Base-by-base conservation (phyloP, 1,140 invertebrate genomes). In the Parasteatoda tepidariorum region DNA sequence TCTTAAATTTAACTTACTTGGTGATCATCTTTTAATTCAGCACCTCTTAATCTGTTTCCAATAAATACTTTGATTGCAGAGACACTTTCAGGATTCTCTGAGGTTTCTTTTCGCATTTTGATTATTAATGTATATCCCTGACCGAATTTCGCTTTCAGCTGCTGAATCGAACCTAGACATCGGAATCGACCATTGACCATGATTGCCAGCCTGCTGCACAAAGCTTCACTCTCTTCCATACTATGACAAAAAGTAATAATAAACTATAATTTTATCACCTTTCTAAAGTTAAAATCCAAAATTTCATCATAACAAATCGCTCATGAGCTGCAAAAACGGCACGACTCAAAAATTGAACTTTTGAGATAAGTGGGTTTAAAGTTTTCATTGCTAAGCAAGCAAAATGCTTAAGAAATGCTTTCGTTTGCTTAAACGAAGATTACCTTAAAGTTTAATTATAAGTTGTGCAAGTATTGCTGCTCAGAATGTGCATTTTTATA, bases 211-310 rank as follows among this genome's bases (percentile, higher is more conserved):
- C 94, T 89, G 30, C 94, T 94, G 87, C 96, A 97, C 3, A 97
- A 90, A n/a, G 94, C 95, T 89, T 97, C 95, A 87, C 94, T 95
- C 89, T 96, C 95, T 26, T 92, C 92, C 95, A 97, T 96, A 85
- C 83, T 84, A 24, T 18, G 33, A 9, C 54, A 67, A 71, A n/a
- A 73, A 28, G 28, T n/a, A 71, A 71, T 6, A 22, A 57, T n/a
- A n/a, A n/a, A n/a, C n/a, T n/a, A 48, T 48, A 9, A 48, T 48
- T 48, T 7, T 48, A 9, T 48, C 18, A 18, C 41, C 7, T 48
- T 7, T 48, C 18, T 13, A 0, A 13, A 48, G 1, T 48, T 1
- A 18, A 48, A 48, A 48, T 48, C 18, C 11, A 48, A 48, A 48
- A 13, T 13, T 18, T 48, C 18, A 48, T 0, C 11, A 48, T 9